A percentile compares a stretch with the other conserved stretches of the same genome.
Evolutionary conservation across 2,888 invertebrate genomes (phyloP).

Genomic region (Euzophera pinguis): DNA sequence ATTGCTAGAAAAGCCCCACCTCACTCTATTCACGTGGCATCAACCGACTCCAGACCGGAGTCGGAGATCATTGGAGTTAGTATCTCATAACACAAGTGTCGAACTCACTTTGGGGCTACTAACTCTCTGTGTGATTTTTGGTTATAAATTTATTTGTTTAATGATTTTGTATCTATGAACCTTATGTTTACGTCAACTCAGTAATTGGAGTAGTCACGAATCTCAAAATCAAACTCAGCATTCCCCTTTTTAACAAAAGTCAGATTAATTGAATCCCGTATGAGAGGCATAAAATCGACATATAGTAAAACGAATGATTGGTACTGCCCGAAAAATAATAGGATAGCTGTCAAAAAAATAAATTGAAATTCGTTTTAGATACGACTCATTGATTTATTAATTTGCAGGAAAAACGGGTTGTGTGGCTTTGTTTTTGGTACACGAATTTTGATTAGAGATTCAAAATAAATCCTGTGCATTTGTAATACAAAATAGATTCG

Average conservation of each 20-base stretch:
- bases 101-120: too few species aligned
- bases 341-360: slow-evolving; percentile 4
- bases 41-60: too few species aligned
- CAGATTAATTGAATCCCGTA: slow-evolving; percentile 36
- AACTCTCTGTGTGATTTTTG: too few species aligned
- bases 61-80: too few species aligned
- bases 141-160: too few species aligned
- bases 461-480: background rate
- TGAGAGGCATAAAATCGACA: slow-evolving; percentile 43
- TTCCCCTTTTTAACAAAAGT: slow-evolving; percentile 44
- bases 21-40: too few species aligned
- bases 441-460: background rate
- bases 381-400: background rate
- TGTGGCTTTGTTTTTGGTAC: background rate
- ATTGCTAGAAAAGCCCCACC: too few species aligned
- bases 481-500: too few species aligned
- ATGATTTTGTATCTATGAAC: background rate
- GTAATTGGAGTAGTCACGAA: slow-evolving; percentile 37
- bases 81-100: too few species aligned
- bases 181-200: slow-evolving; percentile 12
- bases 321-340: slow-evolving; percentile 15
- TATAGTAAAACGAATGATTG: slow-evolving; percentile 29
- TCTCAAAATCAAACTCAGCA: slow-evolving; percentile 37
- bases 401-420: background rate
- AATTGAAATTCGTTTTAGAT: slow-evolving; percentile 6